Evolutionary conservation across 2,113 vertebrate species (phyloP), one percentile per base, ranked within the genome.

Genomic region (Isurus oxyrinchus): DNA sequence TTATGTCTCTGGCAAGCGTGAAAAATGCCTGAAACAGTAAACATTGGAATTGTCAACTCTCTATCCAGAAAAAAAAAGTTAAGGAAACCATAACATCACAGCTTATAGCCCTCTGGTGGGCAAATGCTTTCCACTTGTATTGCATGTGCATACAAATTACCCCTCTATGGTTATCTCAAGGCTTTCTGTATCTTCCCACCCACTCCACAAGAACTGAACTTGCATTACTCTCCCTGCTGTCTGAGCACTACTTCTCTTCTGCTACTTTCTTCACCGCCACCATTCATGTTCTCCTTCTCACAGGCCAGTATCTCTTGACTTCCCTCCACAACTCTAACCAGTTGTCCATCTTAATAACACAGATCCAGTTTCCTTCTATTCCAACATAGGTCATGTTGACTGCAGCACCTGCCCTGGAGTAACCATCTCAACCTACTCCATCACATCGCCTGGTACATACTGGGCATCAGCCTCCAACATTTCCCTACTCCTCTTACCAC

Each of bases 1-100:
- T 99, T 98, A 99, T 99, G 97, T 99, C 99, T 98, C 99, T 98
- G 87, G 99, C 99, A 0, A 99, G 99, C n/a, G 99, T 99, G 97
- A 99, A 98, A 98, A 99, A 99, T 0, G 99, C 98, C 99, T 99
- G 97, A 19, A 94, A 97, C 63, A 96, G 40, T 53, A 95, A 95
- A 95, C 63, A 95, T 95, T 2, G 5, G 40, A 72, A 95, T 35
- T 23, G 10, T 95, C 5, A 95, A 95, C 11, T 53, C 6, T 53
- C 94, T 1, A 76, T 31, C n/a, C 13, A 35, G 57, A 4, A 23
- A 61, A 91, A 96, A 44, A 3, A 63, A 96, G 31, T 63, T 19
- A 96, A 59, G 25, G 72, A 96, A 21, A 88, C 44, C 49, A 8
- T 55, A 27, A 55, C 23, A 88, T 11, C 49, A 11, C 21, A 55